Conservation (phyloP, 2,113 vertebrate species). For the Oophaga pumilio region DNA sequence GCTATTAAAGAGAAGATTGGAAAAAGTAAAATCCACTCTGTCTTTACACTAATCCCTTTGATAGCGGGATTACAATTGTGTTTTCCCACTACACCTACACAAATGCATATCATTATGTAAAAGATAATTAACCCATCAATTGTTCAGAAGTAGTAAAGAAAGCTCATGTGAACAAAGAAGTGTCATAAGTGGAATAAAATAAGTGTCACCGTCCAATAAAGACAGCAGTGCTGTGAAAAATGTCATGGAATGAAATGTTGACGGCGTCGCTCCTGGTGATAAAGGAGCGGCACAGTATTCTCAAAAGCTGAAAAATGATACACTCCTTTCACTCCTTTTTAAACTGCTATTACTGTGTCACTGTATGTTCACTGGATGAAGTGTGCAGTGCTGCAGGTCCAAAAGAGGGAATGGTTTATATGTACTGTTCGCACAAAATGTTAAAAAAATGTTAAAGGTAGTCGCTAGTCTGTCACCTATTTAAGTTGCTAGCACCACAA, state of each 20-base stretch:
- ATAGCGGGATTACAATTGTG: neutral
- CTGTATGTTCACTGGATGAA: too few relatives aligned
- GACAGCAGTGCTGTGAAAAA: neutral
- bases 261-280: neutral
- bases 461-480: too few relatives aligned
- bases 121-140: neutral
- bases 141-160: neutral
- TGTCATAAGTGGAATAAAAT: neutral
- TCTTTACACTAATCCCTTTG: neutral
- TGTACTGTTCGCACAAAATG: too few relatives aligned
- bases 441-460: too few relatives aligned
- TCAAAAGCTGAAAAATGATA: neutral
- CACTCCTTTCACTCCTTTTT: too few relatives aligned
- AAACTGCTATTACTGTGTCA: too few relatives aligned
- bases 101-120: neutral
- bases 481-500: too few relatives aligned
- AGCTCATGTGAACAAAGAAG: neutral
- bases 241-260: neutral
- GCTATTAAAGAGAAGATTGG: neutral
- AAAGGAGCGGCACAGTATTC: neutral
- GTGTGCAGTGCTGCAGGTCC: too few relatives aligned
- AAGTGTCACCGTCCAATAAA: neutral
- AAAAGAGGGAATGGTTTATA: too few relatives aligned
- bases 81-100: constrained; percentile 1
- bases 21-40: neutral